A percentile compares a stretch with the other conserved stretches of the same genome.
Evolutionary conservation across 1,140 invertebrate genomes (phyloP).

Genomic region (Magallana gigas): DNA sequence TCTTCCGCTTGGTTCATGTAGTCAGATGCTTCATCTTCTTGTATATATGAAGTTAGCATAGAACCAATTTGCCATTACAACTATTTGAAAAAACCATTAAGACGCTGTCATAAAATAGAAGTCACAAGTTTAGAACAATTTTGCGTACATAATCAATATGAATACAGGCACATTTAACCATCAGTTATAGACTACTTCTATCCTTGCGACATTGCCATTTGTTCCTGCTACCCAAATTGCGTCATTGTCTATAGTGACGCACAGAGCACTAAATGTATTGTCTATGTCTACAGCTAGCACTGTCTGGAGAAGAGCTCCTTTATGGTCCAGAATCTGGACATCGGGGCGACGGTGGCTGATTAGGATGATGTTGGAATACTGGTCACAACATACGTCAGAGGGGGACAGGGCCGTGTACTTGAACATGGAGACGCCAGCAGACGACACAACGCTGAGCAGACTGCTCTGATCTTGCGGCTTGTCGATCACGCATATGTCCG

Average conservation of each 20-base stretch:
- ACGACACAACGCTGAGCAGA: neutral
- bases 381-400: slow-evolving; percentile 7
- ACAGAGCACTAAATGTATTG: neutral
- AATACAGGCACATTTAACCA: neutral
- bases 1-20: no score
- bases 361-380: neutral
- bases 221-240: neutral
- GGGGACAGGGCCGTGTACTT: neutral
- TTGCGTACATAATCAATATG: no score
- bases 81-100: no score
- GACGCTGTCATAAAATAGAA: no score
- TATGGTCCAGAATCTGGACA: slow-evolving; percentile 13
- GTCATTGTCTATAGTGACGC: neutral
- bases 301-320: neutral
- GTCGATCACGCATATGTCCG: slow-evolving; percentile 36
- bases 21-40: no score
- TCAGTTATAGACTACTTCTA: neutral
- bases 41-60: no score
- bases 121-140: no score
- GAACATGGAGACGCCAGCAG: neutral
- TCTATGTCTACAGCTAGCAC: neutral
- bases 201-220: neutral
- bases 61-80: no score
- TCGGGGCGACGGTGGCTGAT: neutral
- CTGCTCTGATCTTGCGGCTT: neutral